Percentiles rank a stretch among this genome's conserved stretches.
Evolutionary conservation across 2,113 vertebrate genomes (phyloP).

Genomic region (Dasyornis broadbenti): DNA sequence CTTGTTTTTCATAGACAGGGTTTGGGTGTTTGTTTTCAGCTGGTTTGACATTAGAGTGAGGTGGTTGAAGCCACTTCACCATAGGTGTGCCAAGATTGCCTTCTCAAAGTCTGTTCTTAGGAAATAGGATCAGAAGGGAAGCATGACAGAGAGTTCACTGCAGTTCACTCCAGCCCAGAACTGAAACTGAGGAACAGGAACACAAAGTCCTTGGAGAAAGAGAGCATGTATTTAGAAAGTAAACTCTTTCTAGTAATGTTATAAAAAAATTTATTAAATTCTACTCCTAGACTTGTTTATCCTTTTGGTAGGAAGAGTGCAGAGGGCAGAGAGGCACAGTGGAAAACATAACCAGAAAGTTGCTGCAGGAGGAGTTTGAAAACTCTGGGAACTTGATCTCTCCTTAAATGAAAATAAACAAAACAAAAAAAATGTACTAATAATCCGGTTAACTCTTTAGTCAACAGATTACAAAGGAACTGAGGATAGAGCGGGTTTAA

Average conservation of each 20-base stretch:
- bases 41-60: background rate
- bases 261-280: background rate
- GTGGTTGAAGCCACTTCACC: background rate
- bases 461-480: background rate
- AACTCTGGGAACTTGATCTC: background rate
- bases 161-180: background rate
- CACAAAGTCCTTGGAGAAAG: background rate
- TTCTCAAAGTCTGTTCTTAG: rapidly evolving
- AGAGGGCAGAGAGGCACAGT: background rate
- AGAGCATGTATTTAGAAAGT: background rate
- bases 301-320: background rate
- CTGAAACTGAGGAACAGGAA: background rate
- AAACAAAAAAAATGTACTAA: background rate
- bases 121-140: background rate
- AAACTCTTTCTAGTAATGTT: background rate
- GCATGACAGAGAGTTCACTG: rapidly evolving
- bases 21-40: background rate
- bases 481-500: background rate
- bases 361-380: background rate
- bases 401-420: background rate
- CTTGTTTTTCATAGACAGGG: rapidly evolving
- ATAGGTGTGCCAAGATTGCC: background rate
- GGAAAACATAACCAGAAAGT: background rate
- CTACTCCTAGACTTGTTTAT: background rate
- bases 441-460: background rate